Conservation (phyloP, 1,140 invertebrate genomes). For the Planococcus citri region DNA sequence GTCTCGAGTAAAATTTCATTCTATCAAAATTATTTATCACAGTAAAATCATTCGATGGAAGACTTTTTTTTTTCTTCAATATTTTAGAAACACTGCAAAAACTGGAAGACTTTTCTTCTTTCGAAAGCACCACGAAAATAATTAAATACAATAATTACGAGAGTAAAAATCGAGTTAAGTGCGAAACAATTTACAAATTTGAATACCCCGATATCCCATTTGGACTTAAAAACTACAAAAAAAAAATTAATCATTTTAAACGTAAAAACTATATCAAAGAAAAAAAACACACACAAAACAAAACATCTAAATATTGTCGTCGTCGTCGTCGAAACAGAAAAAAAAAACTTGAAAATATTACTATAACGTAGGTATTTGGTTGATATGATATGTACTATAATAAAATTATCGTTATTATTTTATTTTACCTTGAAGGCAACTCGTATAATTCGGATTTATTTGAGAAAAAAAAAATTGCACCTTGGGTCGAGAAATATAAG, state of each 20-base stretch:
- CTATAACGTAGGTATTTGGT: no score
- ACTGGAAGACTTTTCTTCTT: background rate
- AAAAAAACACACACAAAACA: background rate
- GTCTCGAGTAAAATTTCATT: background rate
- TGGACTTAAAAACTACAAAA: background rate
- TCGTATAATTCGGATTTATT: no score
- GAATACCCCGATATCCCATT: slow-evolving; percentile 17
- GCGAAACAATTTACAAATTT: slow-evolving; percentile 14
- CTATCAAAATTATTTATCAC: slow-evolving; percentile 9
- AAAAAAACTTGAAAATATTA: no score
- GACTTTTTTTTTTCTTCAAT: background rate
- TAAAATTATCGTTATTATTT: no score
- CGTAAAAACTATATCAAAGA: background rate
- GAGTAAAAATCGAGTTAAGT: slow-evolving; percentile 2
- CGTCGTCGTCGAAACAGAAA: no score
- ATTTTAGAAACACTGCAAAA: background rate
- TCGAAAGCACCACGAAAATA: slow-evolving; percentile 8
- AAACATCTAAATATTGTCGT: no score
- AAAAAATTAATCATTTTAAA: background rate
- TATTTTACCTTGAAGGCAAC: background rate
- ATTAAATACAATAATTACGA: background rate
- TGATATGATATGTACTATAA: no score
- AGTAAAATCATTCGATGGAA: background rate
- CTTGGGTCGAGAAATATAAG: no score
- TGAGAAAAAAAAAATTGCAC: no score